Evolutionary conservation across 2,888 invertebrate genomes (phyloP).

Genomic region (Calameuta idolon): DNA sequence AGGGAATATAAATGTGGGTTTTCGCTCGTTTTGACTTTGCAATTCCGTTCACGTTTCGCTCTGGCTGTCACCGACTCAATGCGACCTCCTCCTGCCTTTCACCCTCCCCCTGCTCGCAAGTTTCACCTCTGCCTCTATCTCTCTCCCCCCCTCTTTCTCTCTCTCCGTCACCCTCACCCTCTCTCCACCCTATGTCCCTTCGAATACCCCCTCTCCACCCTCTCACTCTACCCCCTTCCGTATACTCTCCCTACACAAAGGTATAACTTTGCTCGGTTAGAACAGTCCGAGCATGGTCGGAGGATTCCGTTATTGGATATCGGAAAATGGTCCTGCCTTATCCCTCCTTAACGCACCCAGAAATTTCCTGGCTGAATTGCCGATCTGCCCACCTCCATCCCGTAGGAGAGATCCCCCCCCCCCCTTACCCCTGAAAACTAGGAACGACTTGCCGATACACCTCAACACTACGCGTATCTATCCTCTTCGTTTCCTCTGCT

Average conservation of each 20-base stretch:
- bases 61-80: conserved; percentile 23
- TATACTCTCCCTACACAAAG: neutral
- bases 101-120: neutral
- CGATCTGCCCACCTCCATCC: neutral
- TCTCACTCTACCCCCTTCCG: neutral
- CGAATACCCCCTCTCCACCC: neutral
- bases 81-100: conserved; percentile 9
- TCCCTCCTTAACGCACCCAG: conserved; percentile 4
- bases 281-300: conserved; percentile 5
- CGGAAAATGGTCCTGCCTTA: conserved; percentile 17
- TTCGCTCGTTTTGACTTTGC: conserved; percentile 31
- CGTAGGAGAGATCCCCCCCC: no score
- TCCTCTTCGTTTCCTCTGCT: neutral
- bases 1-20: conserved; percentile 42
- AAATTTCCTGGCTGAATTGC: neutral
- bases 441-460: neutral
- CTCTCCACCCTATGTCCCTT: neutral
- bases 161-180: neutral
- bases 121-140: neutral
- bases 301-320: conserved; percentile 24
- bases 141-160: neutral
- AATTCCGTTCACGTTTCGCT: conserved; percentile 43
- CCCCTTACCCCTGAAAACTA: neutral
- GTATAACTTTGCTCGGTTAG: conserved; percentile 13
- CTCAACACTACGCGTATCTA: neutral